Conservation (phyloP, 92 coral and sea anemone genomes). For the Zoanthus sociatus region DNA sequence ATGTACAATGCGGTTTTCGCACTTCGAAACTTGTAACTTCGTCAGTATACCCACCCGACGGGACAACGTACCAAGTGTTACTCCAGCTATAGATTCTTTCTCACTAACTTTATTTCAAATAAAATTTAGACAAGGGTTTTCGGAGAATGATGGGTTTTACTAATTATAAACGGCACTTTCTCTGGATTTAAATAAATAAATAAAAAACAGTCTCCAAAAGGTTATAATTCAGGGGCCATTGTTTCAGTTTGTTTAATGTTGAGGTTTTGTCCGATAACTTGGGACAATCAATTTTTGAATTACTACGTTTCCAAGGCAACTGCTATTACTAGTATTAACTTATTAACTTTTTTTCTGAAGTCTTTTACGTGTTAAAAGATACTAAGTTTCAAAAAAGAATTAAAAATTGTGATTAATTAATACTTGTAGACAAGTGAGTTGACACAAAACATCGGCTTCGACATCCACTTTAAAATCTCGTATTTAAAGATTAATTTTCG, state of each 20-base stretch:
- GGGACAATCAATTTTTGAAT: background rate
- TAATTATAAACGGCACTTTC: background rate
- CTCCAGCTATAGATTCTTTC: too few species aligned
- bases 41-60: background rate
- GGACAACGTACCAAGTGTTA: background rate
- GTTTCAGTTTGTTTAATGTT: too few species aligned
- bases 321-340: background rate
- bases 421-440: too few species aligned
- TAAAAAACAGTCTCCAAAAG: background rate
- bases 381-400: too few species aligned
- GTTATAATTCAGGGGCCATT: background rate
- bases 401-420: too few species aligned
- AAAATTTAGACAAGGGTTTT: background rate
- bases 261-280: background rate
- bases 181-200: background rate
- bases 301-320: constrained; percentile 39
- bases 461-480: too few species aligned
- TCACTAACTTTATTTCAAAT: too few species aligned
- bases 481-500: too few species aligned
- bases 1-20: background rate
- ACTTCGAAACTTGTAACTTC: background rate
- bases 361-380: too few species aligned
- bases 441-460: too few species aligned
- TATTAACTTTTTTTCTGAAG: background rate
- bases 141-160: background rate